Evolutionary conservation across 64 coral and sea anemone genomes (phyloP).

Genomic region (Montipora cactus): DNA sequence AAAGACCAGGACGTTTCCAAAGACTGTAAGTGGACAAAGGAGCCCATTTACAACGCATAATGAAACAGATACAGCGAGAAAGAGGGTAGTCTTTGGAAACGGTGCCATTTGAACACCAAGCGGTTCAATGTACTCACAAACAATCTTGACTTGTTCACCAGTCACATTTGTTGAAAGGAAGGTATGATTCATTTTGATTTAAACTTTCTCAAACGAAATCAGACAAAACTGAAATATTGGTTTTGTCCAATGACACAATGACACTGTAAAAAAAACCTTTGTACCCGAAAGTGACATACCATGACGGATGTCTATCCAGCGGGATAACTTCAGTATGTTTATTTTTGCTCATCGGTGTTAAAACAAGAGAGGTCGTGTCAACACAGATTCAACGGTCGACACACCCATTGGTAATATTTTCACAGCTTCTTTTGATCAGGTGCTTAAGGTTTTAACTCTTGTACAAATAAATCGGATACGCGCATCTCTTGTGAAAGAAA

Average conservation of each 20-base stretch:
- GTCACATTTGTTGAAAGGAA: not conserved
- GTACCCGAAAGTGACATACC: no score
- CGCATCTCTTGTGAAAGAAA: no score
- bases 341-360: no score
- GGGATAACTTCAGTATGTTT: no score
- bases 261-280: no score
- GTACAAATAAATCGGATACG: not conserved
- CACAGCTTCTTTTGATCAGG: not conserved
- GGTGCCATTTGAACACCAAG: conserved; percentile 20
- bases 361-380: not conserved
- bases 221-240: not conserved
- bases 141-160: not conserved
- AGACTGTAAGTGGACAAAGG: conserved; percentile 32
- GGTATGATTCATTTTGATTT: not conserved
- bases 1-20: conserved; percentile 41
- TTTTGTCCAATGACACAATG: no score
- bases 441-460: not conserved
- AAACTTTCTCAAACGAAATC: no score
- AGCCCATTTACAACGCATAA: conserved; percentile 45
- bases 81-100: not conserved
- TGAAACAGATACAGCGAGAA: not conserved
- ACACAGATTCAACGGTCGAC: no score
- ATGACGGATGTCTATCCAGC: no score
- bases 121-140: not conserved
- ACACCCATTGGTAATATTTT: not conserved